phyloP scores from a whole-genome alignment of 2,888 invertebrate genomes.

The Dinocampus coccinellae region DNA sequence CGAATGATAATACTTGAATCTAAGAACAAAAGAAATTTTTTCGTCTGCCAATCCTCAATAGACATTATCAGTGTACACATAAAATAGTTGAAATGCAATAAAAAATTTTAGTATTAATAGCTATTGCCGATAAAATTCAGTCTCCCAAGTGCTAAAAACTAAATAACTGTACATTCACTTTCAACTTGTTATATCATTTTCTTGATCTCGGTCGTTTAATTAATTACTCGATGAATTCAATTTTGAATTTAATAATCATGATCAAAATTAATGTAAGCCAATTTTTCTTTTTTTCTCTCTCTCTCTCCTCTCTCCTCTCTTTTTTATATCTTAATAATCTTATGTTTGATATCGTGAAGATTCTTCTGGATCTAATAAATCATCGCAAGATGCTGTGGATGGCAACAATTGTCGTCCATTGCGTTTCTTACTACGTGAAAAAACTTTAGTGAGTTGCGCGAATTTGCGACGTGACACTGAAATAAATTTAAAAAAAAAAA shows the following conservation, averaged over 20 bases:
- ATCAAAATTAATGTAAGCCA: background rate
- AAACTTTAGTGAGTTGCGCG: conserved; percentile 82
- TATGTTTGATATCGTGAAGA: conserved; percentile 62
- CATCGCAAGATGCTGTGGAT: conserved; percentile 67
- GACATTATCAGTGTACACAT: background rate
- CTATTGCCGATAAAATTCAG: conserved; percentile 43
- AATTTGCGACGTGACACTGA: conserved; percentile 84
- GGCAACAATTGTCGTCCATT: conserved; percentile 65
- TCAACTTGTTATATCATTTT: background rate
- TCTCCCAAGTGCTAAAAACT: conserved; percentile 46
- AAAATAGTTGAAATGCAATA: conserved; percentile 31
- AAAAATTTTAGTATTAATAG: conserved; percentile 6
- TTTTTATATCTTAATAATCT: no score
- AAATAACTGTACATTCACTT: conserved; percentile 28
- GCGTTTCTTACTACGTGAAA: conserved; percentile 73
- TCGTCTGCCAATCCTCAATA: background rate
- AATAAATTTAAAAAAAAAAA: conserved; percentile 50
- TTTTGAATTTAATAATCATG: background rate
- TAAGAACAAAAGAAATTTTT: background rate
- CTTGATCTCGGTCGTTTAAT: conserved; percentile 18
- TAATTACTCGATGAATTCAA: conserved; percentile 13
- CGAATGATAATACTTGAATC: background rate
- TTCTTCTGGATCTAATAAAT: conserved; percentile 65
- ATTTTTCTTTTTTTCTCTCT: background rate
- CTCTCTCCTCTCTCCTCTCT: background rate